phyloP scores from a whole-genome alignment of 1,140 invertebrate species.

The Zaprionus camerounensis region DNA sequence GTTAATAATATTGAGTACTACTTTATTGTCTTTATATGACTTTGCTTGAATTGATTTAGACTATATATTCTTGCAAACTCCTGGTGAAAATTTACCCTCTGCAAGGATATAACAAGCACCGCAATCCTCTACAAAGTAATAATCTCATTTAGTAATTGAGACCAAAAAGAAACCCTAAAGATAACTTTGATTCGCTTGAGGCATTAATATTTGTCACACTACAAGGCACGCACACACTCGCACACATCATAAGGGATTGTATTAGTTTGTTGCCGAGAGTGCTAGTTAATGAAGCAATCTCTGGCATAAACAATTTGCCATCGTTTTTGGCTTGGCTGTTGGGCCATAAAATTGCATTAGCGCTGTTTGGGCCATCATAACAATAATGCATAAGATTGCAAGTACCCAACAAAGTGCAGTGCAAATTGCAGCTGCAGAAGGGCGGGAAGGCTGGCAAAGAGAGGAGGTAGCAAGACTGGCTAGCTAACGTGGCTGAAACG shows the following conservation, averaged over 20 bases:
- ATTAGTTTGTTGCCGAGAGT: slow-evolving; percentile 24
- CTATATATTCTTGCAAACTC: too few species aligned
- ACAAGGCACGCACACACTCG: neutral
- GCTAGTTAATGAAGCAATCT: slow-evolving; percentile 35
- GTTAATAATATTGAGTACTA: too few species aligned
- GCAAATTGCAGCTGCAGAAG: slow-evolving; percentile 28
- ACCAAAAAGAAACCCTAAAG: too few species aligned
- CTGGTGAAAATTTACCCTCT: too few species aligned
- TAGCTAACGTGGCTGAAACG: slow-evolving; percentile 28
- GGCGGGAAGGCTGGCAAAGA: neutral
- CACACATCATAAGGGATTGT: neutral
- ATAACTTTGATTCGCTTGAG: neutral
- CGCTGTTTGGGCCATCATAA: slow-evolving; percentile 52
- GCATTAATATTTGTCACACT: neutral
- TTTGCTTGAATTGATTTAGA: too few species aligned
- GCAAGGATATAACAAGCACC: too few species aligned
- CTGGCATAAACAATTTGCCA: slow-evolving; percentile 49
- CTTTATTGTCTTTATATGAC: too few species aligned
- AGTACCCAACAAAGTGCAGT: slow-evolving; percentile 41
- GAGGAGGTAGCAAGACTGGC: neutral
- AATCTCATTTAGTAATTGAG: too few species aligned
- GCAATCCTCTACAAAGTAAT: too few species aligned
- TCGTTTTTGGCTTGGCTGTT: slow-evolving; percentile 32
- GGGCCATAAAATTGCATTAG: slow-evolving; percentile 60
- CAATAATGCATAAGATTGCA: slow-evolving; percentile 57